Conservation (phyloP, 2,888 invertebrate species). For the Calephelis perditalis region DNA sequence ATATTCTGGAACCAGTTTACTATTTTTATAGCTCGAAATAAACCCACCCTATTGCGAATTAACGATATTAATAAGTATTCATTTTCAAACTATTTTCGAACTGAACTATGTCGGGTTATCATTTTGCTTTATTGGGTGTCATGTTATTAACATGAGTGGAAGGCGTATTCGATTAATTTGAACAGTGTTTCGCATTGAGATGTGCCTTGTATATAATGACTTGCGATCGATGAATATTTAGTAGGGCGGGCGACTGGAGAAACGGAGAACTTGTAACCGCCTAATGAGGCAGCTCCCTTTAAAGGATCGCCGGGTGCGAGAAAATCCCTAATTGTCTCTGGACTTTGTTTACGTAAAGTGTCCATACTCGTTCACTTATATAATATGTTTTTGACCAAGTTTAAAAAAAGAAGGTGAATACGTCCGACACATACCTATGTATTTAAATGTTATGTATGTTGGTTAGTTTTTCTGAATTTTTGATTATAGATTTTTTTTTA, state of each 20-base stretch:
- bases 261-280: constrained; percentile 49
- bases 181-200: constrained; percentile 10
- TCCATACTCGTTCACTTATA: neutral
- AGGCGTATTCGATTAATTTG: constrained; percentile 40
- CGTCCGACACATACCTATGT: too few relatives aligned
- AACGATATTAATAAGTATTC: constrained; percentile 44
- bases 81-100: constrained; percentile 20
- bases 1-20: constrained; percentile 45
- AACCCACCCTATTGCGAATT: constrained; percentile 45
- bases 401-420: too few relatives aligned
- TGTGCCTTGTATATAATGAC: constrained; percentile 52
- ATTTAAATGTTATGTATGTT: too few relatives aligned
- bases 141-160: constrained; percentile 57
- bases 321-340: constrained; percentile 64
- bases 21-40: constrained; percentile 62
- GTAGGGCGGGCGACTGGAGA: constrained; percentile 41
- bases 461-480: too few relatives aligned
- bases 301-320: constrained; percentile 52
- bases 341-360: constrained; percentile 40
- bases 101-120: constrained; percentile 30
- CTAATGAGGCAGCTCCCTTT: constrained; percentile 65
- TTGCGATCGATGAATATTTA: constrained; percentile 66
- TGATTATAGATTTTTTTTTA: too few relatives aligned
- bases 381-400: neutral
- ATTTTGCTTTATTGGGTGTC: constrained; percentile 46